These are phyloP conservation scores for Leptosomus discolor DNA, from an alignment of 2,113 vertebrate genomes.

Conservation along the genomic window DNA sequence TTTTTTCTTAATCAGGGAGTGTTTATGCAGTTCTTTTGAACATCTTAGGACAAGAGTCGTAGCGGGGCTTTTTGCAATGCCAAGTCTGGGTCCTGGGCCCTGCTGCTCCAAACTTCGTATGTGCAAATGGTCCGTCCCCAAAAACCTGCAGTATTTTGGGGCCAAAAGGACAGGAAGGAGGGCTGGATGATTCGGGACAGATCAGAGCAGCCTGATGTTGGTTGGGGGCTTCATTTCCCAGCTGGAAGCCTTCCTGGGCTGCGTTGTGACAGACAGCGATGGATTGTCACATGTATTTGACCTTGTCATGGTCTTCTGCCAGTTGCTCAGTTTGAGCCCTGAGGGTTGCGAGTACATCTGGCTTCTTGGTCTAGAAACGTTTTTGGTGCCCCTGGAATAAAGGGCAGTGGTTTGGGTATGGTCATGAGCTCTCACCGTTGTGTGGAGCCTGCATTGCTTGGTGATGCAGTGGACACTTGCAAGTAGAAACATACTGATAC, in stretches of 20 bases:
- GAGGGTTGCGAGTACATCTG: not conserved
- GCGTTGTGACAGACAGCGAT: not conserved
- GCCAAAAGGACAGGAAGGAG: not conserved
- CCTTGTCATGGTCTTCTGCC: not conserved
- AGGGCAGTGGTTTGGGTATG: not conserved
- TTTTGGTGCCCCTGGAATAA: not conserved
- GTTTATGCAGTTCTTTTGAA: not conserved
- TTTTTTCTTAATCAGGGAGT: not conserved
- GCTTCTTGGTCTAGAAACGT: not conserved
- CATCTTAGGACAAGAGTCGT: not conserved
- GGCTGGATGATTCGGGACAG: not conserved
- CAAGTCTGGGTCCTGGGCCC: not conserved
- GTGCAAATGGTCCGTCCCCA: not conserved
- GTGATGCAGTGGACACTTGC: not conserved
- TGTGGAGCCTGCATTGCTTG: not conserved
- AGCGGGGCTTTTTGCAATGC: not conserved
- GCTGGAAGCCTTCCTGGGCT: not conserved
- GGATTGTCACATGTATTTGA: not conserved
- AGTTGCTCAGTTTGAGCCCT: not conserved
- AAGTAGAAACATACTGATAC: not conserved
- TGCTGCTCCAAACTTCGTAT: not conserved
- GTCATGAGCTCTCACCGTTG: rapidly evolving
- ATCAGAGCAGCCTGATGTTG: not conserved
- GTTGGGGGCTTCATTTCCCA: not conserved
- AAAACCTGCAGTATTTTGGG: not conserved